Evolutionary conservation across 2,113 vertebrate genomes (phyloP).

Genomic region (Antechinus flavipes): DNA sequence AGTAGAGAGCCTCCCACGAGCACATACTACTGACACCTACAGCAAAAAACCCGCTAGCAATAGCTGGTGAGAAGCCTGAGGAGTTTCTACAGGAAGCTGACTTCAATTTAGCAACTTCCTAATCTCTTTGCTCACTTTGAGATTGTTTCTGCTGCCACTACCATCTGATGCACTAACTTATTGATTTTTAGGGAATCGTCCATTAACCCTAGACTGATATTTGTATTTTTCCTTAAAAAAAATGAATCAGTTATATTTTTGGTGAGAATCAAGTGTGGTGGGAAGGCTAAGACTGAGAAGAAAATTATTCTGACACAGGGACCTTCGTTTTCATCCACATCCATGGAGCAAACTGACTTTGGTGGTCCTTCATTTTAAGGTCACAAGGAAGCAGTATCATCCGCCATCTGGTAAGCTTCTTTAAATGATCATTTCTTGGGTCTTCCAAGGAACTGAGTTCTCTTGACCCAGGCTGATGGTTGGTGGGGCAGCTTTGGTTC

Average conservation of each 20-base stretch:
- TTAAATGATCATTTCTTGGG: constrained; percentile 25
- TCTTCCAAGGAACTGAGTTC: background rate
- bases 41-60: constrained; percentile 69
- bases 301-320: background rate
- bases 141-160: constrained; percentile 57
- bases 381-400: constrained; percentile 26
- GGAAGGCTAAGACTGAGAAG: background rate
- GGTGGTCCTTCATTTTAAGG: constrained; percentile 62
- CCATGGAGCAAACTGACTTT: constrained; percentile 50
- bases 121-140: constrained; percentile 70
- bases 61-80: constrained; percentile 65
- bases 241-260: background rate
- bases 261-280: background rate
- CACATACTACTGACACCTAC: constrained; percentile 47
- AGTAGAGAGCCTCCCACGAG: constrained; percentile 47
- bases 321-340: constrained; percentile 48
- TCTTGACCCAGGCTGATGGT: background rate
- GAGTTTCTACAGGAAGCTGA: constrained; percentile 82
- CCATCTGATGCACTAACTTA: constrained; percentile 5
- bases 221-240: background rate
- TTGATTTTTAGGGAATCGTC: background rate
- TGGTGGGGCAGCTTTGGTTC: background rate
- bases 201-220: background rate
- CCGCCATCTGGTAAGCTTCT: constrained; percentile 62
- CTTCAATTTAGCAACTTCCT: constrained; percentile 75